phyloP scores from a whole-genome alignment of 2,113 vertebrate genomes.

The Apodemus sylvaticus region DNA sequence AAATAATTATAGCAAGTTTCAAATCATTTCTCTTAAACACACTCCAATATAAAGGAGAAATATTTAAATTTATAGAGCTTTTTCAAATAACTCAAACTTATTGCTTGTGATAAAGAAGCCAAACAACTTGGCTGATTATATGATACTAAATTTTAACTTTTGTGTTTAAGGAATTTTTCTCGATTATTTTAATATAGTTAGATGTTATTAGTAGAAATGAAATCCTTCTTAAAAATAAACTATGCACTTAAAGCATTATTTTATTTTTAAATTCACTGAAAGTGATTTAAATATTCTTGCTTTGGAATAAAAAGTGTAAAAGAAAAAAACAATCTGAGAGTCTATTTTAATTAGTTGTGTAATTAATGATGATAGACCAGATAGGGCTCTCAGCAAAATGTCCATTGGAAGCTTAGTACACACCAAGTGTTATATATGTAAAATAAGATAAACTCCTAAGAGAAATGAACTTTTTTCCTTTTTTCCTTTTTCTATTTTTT shows the following conservation, averaged over 20 bases:
- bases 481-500: no score
- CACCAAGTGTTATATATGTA: no score
- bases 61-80: background rate
- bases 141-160: background rate
- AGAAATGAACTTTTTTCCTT: slow-evolving; percentile 15
- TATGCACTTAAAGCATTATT: background rate
- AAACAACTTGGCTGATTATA: background rate
- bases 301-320: background rate
- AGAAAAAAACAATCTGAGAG: background rate
- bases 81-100: background rate
- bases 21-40: background rate
- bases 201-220: background rate
- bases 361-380: background rate
- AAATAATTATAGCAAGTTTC: background rate
- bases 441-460: background rate
- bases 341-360: background rate
- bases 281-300: background rate
- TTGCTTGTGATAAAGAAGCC: background rate
- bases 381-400: background rate
- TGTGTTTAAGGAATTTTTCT: background rate
- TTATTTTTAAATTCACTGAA: background rate
- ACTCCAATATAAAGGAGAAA: background rate
- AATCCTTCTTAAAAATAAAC: background rate
- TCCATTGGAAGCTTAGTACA: background rate
- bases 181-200: background rate